Evolutionary conservation across 2,888 invertebrate genomes (phyloP), one percentile per base, ranked within the genome.

Genomic region (Tipula lateralis): DNA sequence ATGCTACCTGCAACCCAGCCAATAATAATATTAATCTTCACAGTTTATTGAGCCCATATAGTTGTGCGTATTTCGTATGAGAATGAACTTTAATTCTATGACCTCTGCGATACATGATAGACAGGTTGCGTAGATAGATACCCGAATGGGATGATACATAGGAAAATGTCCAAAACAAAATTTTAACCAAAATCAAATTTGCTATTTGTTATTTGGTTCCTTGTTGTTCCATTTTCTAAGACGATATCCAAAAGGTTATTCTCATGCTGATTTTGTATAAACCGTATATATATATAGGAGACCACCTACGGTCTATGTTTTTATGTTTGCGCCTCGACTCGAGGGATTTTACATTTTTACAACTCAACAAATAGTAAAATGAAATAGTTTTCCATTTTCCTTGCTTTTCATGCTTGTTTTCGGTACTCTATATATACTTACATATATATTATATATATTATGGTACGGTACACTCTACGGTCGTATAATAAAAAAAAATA

Each of bases 321-420:
- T 44, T 44, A n/a, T 66, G 16, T 19, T 66, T 66, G 66, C 66
- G 66, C 66, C 66, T 13, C 1, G 66, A 66, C 66, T 66, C 66
- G 19, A 66, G 66, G 66, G 66, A 66, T 24, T 66, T 66, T 66
- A 66, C 66, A 66, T 66, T 66, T 66, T 66, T 66, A 66, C 66
- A 66, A 66, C 66, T 66, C 66, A 66, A 66, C 66, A 66, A 66
- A 66, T 66, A 66, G 66, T 66, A 24, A 66, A 66, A 66, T 66
- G 66, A 66, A 66, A 66, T 66, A 66, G 66, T 66, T 66, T 66
- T 66, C 66, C 66, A 66, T 66, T 19, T 66, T 66, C 24, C 19
- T n/a, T n/a, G n/a, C n/a, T n/a, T n/a, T n/a, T n/a, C 19, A 66
- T 66, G 66, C 66, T 66, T 66, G 66, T 24, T 66, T 24, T 24